A percentile compares a stretch with the other conserved stretches of the same genome.
These are phyloP conservation scores for Anarrhichthys ocellatus DNA, from an alignment of 2,113 vertebrate species.

Conservation along the genomic window DNA sequence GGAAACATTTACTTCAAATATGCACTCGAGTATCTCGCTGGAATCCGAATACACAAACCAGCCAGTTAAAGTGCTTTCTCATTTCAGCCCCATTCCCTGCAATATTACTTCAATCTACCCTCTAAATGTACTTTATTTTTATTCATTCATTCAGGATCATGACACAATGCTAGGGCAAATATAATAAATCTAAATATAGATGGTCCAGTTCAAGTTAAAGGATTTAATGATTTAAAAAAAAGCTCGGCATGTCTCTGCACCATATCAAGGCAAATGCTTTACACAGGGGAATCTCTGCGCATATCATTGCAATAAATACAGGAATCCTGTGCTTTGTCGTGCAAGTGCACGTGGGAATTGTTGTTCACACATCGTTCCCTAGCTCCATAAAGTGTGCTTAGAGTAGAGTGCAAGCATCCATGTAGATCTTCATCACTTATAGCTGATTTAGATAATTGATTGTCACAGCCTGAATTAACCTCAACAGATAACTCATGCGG, in stretches of 20 bases:
- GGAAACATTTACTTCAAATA: background rate
- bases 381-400: background rate
- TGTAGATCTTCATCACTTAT: background rate
- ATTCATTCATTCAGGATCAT: background rate
- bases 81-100: background rate
- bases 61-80: background rate
- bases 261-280: background rate
- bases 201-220: background rate
- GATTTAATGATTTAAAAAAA: background rate
- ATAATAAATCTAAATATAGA: background rate
- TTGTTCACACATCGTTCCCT: background rate
- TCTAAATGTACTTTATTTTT: background rate
- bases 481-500: constrained; percentile 9
- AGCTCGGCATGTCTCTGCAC: background rate
- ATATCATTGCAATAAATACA: background rate
- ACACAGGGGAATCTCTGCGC: background rate
- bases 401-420: background rate
- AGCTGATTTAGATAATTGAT: constrained; percentile 12
- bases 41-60: background rate
- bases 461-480: constrained; percentile 7
- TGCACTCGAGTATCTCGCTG: background rate
- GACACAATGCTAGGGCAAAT: background rate
- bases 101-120: background rate
- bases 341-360: background rate
- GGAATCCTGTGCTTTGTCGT: background rate